Evolutionary conservation across 2,888 invertebrate species (phyloP).

Genomic region (Agriotes lineatus): DNA sequence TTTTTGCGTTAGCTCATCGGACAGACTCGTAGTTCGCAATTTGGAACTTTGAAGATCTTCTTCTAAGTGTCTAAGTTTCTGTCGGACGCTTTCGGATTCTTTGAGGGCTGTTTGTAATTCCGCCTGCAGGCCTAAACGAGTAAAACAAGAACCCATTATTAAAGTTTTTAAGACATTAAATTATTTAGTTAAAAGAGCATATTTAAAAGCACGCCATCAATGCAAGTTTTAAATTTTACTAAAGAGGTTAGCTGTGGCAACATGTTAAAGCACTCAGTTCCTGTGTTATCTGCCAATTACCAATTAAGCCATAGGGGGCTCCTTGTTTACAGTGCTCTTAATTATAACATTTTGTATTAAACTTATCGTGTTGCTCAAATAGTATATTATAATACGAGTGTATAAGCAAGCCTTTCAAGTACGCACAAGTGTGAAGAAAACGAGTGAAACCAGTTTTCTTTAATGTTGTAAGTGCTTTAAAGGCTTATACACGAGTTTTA

Average conservation of each 20-base stretch:
- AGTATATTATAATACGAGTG: too few species aligned
- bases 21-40: slow-evolving; percentile 71
- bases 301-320: slow-evolving; percentile 10
- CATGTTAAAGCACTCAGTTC: background rate
- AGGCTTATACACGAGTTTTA: too few species aligned
- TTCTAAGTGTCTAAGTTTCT: slow-evolving; percentile 72
- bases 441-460: too few species aligned
- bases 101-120: slow-evolving; percentile 76
- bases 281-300: slow-evolving; percentile 13
- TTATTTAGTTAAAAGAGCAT: too few species aligned
- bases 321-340: slow-evolving; percentile 3
- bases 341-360: too few species aligned
- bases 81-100: slow-evolving; percentile 74
- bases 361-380: too few species aligned
- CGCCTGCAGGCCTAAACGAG: slow-evolving; percentile 72
- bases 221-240: slow-evolving; percentile 1
- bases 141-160: slow-evolving; percentile 48
- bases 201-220: background rate
- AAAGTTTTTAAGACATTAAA: background rate
- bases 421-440: too few species aligned
- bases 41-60: slow-evolving; percentile 72
- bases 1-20: slow-evolving; percentile 71
- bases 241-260: background rate
- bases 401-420: too few species aligned
- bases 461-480: too few species aligned